Evolutionary conservation across 1,140 invertebrate genomes (phyloP), one percentile per base, ranked within the genome.

Genomic region (Lepidurus packardi): DNA sequence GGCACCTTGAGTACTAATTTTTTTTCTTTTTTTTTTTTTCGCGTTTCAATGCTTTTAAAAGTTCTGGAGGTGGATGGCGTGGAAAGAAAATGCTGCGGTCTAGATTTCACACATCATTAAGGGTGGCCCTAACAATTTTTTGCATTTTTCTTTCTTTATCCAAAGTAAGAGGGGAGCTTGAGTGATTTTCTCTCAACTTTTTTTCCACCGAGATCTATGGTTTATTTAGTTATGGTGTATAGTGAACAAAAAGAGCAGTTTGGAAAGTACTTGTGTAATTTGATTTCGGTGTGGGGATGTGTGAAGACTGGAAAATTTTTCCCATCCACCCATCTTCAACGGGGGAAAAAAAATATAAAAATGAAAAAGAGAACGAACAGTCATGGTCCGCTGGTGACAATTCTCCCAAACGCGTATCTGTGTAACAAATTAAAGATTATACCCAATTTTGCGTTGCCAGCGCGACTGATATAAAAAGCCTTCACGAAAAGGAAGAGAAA

Each of bases 1-100:
- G 53, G 53, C 53, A 65, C 53, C 53, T 65, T 65, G 53, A 65
- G 53, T 7, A 34, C 34, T 34, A 47, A 65, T 21, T 65, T 65
- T 21, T 65, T 65, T 13, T 10, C 4, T 21, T 21, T 21, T 65
- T 1, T 1, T 65, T 8, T 16, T 16, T 21, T 65, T 65, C 53
- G 13, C 53, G 53, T 65, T 65, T 7, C 7, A 65, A 21, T 7
- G 13, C 13, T n/a, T 65, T 34, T 34, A 34, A 34, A 34, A 34
- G 34, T 34, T 34, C 34, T 34, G 34, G 34, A 34, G 34, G 34
- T 34, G 53, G 53, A 65, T 65, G 53, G 53, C 53, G 53, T 65
- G 53, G 53, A 65, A 65, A 65, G 53, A n/a, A n/a, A 65, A 65
- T 65, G 53, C 53, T 65, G 53, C 21, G 53, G 53, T 65, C 53